These are phyloP conservation scores for Ciconia maguari DNA, from an alignment of 2,113 vertebrate genomes.

Conservation along the genomic window DNA sequence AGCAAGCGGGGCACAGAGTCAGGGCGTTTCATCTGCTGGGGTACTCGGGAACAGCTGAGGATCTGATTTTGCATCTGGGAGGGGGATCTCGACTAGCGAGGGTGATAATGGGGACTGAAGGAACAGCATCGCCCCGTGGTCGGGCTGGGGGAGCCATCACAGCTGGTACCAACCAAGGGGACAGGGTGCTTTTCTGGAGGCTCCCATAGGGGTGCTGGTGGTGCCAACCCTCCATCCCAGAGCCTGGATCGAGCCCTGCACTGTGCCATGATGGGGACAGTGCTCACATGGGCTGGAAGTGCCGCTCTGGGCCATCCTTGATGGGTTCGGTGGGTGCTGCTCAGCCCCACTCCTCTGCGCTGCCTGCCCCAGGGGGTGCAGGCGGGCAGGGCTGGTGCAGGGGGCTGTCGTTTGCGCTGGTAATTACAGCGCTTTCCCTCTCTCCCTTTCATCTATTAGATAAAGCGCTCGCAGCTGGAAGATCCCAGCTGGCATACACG, in stretches of 20 bases:
- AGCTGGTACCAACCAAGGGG: rapidly evolving
- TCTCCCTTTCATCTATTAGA: not conserved
- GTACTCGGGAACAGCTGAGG: not conserved
- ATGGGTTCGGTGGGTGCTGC: not conserved
- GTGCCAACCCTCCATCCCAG: not conserved
- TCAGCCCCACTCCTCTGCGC: not conserved
- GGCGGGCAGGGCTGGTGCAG: not conserved
- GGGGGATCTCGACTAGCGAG: rapidly evolving
- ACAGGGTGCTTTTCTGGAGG: not conserved
- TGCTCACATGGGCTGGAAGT: rapidly evolving
- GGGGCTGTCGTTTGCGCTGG: not conserved
- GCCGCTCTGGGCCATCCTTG: too few species aligned
- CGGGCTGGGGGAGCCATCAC: rapidly evolving
- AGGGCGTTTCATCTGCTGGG: not conserved
- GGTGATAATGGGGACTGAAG: not conserved
- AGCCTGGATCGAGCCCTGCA: not conserved
- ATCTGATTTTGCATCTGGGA: not conserved
- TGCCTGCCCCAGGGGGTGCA: not conserved
- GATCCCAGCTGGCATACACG: not conserved
- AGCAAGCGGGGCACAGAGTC: rapidly evolving
- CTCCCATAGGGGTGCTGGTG: not conserved
- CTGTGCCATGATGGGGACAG: rapidly evolving
- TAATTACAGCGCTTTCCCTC: not conserved
- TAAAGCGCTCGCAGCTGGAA: not conserved
- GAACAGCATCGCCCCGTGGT: not conserved